Evolutionary conservation across 2,113 vertebrate genomes (phyloP), one percentile per base, ranked within the genome.

Genomic region (Pluvialis apricaria): DNA sequence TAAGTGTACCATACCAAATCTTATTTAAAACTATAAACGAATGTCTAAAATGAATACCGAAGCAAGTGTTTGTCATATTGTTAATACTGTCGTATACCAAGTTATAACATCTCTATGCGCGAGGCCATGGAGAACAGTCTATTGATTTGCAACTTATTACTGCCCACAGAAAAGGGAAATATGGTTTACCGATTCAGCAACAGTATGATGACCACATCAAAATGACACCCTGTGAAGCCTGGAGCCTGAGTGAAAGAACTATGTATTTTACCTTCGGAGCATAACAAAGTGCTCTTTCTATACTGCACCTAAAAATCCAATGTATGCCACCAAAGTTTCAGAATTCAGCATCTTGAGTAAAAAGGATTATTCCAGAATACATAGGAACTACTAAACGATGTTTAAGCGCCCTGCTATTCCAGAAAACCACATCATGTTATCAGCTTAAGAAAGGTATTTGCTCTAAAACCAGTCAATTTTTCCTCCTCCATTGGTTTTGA

Each of bases 91-190:
- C 68, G 66, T 72, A 81, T 28, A 90, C n/a, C 64, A 44, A 71
- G 64, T 25, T 80, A 73, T 31, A 42, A 51, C 31, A 92, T 16
- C 61, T 52, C 65, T 51, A 2, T 42, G 32, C 86, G 83, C 10
- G 3, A 18, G 52, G 52, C 31, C 5, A 47, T 1, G 10, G 21
- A 93, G 68, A 69, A 91, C 19, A 44, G 10, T 29, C 45, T 71
- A 90, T 78, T 93, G 88, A 94, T 90, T 84, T 69, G 61, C 73
- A 95, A 82, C 77, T 91, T 83, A 84, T 78, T 88, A 88, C 65
- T 92, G 83, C 52, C 72, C 47, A 45, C 4, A 75, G 49, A 88
- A 88, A 88, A 85, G 68, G 36, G 68, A 93, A 96, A 81, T 15
- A 24, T 0, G 1, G 71, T 85, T 93, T 20, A 77, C 62, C 66